Base-by-base conservation (phyloP, 2,888 invertebrate genomes). In the Aporophyla lueneburgensis region DNA sequence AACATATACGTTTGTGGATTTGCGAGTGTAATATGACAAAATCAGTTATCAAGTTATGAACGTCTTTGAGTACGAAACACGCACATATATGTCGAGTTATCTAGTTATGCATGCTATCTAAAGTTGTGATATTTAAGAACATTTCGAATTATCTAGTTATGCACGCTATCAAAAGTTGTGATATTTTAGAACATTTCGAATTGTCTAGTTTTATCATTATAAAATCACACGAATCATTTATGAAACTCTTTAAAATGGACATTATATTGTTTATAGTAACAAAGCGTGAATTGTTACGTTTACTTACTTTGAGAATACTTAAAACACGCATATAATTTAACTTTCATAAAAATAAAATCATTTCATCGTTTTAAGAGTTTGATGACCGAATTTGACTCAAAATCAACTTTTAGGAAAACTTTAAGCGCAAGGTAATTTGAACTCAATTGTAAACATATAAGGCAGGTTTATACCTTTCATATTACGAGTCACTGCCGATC, bases 391-490 rank as follows among this genome's bases (percentile, higher is more conserved):
- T 49, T 65, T 51, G 51, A 65, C 65, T 65, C 24, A 65, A 51
- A 65, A 65, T 51, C 51, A 65, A 65, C 65, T 65, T 65, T 65
- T 51, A 65, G 65, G 65, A 51, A 51, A 65, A 65, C 65, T 65
- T 65, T 65, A 46, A 65, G 65, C 65, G 65, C 65, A 49, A 65
- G 65, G 65, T 65, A 65, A 65, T 65, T 65, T 65, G 65, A 51
- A 65, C 51, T 65, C 65, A 51, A 65, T 51, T 46, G 19, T 65
- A 65, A 49, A 65, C 46, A 65, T 46, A 51, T 51, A 65, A 65
- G 51, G 65, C 65, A 65, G 65, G 65, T 65, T 65, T 51, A 46
- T 63, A 63, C 63, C n/a, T n/a, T n/a, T n/a, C n/a, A n/a, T n/a
- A n/a, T n/a, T n/a, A n/a, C n/a, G n/a, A n/a, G n/a, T n/a, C n/a